Conservation (phyloP, 2,797 vertebrate species). For the Lagorchestes hirsutus region DNA sequence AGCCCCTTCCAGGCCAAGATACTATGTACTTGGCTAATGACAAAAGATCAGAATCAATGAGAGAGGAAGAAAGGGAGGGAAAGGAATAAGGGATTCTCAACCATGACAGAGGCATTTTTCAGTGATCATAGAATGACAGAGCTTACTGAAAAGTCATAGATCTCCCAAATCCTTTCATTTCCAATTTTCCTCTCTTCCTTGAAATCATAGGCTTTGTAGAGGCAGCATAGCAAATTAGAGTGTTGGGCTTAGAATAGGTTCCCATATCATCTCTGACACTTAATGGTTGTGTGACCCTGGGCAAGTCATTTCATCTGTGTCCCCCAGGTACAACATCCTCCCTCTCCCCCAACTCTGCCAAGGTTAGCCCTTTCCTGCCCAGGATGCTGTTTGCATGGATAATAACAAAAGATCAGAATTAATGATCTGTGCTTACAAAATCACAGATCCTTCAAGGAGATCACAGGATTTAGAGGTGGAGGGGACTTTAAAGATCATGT, state of each 20-base stretch:
- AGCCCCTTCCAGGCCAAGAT: constrained; percentile 83
- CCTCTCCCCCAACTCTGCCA: constrained; percentile 7
- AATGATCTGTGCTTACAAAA: not conserved
- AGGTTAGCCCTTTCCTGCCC: constrained; percentile 85
- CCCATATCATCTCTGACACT: not conserved
- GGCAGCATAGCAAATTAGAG: not conserved
- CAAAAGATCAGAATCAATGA: constrained; percentile 62
- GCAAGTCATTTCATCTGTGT: not conserved
- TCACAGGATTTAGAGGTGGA: not conserved
- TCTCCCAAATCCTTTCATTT: not conserved
- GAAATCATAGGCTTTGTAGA: not conserved
- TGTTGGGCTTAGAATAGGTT: not conserved
- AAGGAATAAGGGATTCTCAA: not conserved
- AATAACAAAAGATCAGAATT: constrained; percentile 67
- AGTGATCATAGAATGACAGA: constrained; percentile 3
- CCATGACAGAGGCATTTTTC: not conserved
- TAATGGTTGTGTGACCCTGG: not conserved
- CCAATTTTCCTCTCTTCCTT: not conserved
- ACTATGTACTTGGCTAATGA: constrained; percentile 73
- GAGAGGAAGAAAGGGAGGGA: constrained; percentile 59
- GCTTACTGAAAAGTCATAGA: not conserved
- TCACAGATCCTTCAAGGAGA: not conserved
- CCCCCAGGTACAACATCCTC: too few relatives aligned
- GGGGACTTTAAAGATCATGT: not conserved
- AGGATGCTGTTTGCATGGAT: constrained; percentile 76